These are phyloP conservation scores for Protonemura montana DNA, from an alignment of 2,888 invertebrate species.

Conservation along the genomic window DNA sequence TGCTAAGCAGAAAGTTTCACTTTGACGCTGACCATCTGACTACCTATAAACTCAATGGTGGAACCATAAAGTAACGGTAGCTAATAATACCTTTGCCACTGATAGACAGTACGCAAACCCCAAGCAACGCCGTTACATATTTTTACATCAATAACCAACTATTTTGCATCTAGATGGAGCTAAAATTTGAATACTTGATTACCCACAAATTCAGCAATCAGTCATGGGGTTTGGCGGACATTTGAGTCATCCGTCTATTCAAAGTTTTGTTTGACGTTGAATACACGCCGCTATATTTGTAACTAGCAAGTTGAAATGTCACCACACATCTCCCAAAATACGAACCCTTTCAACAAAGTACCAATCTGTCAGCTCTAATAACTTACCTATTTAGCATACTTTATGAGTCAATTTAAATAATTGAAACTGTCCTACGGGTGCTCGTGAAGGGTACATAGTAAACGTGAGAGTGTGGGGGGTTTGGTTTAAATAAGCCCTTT, in stretches of 20 bases:
- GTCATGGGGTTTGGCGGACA: neutral
- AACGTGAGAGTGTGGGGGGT: neutral
- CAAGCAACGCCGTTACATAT: too few species aligned
- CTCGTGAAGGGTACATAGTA: neutral
- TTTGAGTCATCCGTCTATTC: neutral
- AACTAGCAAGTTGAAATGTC: neutral
- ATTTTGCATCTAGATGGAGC: too few species aligned
- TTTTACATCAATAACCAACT: too few species aligned
- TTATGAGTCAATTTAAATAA: slow-evolving; percentile 49
- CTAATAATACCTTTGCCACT: too few species aligned
- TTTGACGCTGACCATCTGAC: too few species aligned
- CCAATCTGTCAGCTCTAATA: slow-evolving; percentile 32
- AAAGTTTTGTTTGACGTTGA: neutral
- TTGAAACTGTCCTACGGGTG: slow-evolving; percentile 42
- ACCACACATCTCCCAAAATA: neutral
- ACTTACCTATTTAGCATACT: slow-evolving; percentile 48
- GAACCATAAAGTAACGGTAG: too few species aligned
- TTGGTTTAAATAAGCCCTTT: slow-evolving; percentile 38
- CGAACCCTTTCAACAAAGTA: neutral
- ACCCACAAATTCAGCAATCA: neutral
- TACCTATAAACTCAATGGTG: too few species aligned
- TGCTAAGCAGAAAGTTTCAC: too few species aligned
- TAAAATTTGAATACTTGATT: neutral
- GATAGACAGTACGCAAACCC: too few species aligned
- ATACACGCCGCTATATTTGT: neutral